Percentiles rank a stretch among this genome's conserved stretches.
These are phyloP conservation scores for Charadrius vociferus DNA, from an alignment of 2,113 vertebrate genomes.

Conservation along the genomic window DNA sequence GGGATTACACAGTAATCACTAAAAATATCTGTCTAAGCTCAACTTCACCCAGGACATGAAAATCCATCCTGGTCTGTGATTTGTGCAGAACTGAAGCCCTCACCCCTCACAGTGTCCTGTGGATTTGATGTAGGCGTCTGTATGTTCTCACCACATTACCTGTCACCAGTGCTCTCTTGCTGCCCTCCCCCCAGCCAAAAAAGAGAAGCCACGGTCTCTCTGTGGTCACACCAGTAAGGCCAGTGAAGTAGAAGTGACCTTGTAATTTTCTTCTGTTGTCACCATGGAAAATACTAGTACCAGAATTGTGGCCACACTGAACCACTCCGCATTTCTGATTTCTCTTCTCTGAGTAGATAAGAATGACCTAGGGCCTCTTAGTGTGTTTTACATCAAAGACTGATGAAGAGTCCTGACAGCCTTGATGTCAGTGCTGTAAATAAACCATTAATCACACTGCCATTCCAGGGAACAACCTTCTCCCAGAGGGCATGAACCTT, in stretches of 20 bases:
- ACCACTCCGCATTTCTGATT: slow-evolving; percentile 66
- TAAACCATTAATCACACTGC: slow-evolving; percentile 87
- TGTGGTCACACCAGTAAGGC: not conserved
- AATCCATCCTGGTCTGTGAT: not conserved
- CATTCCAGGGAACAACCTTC: slow-evolving; percentile 73
- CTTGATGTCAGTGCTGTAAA: slow-evolving; percentile 82
- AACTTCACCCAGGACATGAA: not conserved
- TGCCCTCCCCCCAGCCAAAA: not conserved
- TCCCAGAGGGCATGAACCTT: slow-evolving; percentile 82
- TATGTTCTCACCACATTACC: not conserved
- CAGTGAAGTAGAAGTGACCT: not conserved
- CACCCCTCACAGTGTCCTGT: not conserved
- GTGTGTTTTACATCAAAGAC: slow-evolving; percentile 87
- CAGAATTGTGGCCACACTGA: not conserved
- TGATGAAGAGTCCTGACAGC: slow-evolving; percentile 79
- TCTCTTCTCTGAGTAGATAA: slow-evolving; percentile 75
- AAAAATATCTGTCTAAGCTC: not conserved
- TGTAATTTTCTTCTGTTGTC: not conserved
- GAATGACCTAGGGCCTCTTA: slow-evolving; percentile 73
- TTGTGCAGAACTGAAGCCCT: not conserved
- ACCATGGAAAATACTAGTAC: not conserved
- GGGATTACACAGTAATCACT: not conserved
- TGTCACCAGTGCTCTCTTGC: not conserved
- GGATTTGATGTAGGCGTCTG: not conserved
- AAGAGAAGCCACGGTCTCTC: not conserved